Evolutionary conservation across 2,888 invertebrate genomes (phyloP).

Genomic region (Amphipyra tragopoginis): DNA sequence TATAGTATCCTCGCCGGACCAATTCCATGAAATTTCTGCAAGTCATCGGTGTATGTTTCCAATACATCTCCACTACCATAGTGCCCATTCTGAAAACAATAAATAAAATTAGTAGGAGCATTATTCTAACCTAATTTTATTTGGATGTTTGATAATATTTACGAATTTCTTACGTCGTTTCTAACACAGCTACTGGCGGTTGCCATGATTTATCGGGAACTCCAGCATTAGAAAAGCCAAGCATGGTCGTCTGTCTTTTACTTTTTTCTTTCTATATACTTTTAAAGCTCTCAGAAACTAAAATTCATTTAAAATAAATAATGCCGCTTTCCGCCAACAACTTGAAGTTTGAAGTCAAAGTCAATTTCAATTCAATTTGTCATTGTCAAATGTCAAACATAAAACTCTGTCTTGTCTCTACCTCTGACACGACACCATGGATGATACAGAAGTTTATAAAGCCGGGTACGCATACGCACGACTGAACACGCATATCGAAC

Average conservation of each 20-base stretch:
- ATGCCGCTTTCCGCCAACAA: too few species aligned
- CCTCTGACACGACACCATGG: too few species aligned
- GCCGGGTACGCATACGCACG: too few species aligned
- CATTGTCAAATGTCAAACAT: too few species aligned
- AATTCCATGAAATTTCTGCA: slow-evolving; percentile 99
- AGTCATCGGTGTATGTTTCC: slow-evolving; percentile 99
- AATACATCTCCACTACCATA: slow-evolving; percentile 97
- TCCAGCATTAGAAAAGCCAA: slow-evolving; percentile 91
- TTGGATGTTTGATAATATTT: neutral
- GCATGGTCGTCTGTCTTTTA: slow-evolving; percentile 63
- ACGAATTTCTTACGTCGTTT: slow-evolving; percentile 93
- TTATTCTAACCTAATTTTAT: neutral
- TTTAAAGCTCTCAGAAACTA: neutral
- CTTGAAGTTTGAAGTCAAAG: too few species aligned
- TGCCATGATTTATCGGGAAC: slow-evolving; percentile 97
- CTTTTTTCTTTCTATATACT: neutral
- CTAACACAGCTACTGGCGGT: slow-evolving; percentile 94
- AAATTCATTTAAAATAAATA: too few species aligned
- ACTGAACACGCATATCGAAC: too few species aligned
- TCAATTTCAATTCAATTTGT: too few species aligned
- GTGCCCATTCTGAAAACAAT: slow-evolving; percentile 95
- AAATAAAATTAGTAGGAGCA: slow-evolving; percentile 2
- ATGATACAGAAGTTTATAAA: too few species aligned
- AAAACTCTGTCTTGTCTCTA: too few species aligned
- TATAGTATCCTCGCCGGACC: slow-evolving; percentile 97